Evolutionary conservation across 2,888 invertebrate genomes (phyloP), one percentile per base, ranked within the genome.

Genomic region (Caenorhabditis becei): DNA sequence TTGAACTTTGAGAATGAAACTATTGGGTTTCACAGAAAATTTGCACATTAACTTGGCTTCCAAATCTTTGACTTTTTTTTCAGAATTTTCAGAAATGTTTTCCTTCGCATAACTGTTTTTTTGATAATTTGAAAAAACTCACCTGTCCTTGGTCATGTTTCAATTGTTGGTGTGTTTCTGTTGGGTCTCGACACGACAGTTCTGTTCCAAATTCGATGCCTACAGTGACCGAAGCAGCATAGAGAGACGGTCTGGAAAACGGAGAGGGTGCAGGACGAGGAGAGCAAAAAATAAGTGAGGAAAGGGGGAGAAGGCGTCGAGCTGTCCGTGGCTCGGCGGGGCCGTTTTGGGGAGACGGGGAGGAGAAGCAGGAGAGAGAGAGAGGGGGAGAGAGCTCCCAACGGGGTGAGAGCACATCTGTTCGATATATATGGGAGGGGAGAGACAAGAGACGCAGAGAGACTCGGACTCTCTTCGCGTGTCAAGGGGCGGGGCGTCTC

Each of bases 101-200:
- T 32, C 10, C 4, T 4, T 32, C n/a, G 32, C 32, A 32, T 32
- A 7, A 10, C 4, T 32, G 10, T 32, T 10, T 7, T 32, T 32
- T 35, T 20, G 28, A 7, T 2, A 24, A 35, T 53, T 7, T n/a
- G 16, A 56, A 26, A 8, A 20, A 47, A 44, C 77, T 56, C 56
- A 69, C 77, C 77, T 77, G 51, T 77, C 77, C 58, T 77, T 77
- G 47, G 77, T 77, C 77, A 77, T 77, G n/a, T n/a, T n/a, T n/a
- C n/a, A n/a, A n/a, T n/a, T n/a, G n/a, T n/a, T n/a, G n/a, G n/a
- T 18, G 16, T 72, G 20, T 7, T 26, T 47, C 23, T 41, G 37
- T 18, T 20, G 49, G 18, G 37, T 62, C 28, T 47, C 35, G 32
- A 53, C 70, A 62, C 61, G 61, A 62, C 32, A 32, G 32, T 32